Percentiles rank a stretch among this genome's conserved stretches.
Evolutionary conservation across 1,140 invertebrate species (phyloP).

Genomic region (Sarcophaga bullata): DNA sequence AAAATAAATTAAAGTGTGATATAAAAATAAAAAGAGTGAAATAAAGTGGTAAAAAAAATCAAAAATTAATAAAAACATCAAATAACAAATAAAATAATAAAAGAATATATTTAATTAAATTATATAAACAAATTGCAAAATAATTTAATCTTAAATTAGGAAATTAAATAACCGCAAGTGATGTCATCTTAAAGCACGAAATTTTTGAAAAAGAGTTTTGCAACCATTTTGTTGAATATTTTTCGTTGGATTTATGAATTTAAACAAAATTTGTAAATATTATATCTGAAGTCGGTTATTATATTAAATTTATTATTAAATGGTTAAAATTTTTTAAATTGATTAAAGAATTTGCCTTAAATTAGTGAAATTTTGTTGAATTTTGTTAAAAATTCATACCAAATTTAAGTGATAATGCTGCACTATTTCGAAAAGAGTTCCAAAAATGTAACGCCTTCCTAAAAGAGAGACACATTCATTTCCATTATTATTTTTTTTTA

Average conservation of each 20-base stretch:
- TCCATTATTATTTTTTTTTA: neutral
- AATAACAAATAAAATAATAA: neutral
- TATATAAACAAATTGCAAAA: neutral
- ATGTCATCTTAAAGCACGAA: neutral
- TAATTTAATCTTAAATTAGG: neutral
- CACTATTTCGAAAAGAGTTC: conserved; percentile 27
- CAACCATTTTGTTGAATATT: neutral
- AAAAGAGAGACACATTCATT: conserved; percentile 2
- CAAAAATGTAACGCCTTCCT: conserved; percentile 11
- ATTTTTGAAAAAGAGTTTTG: conserved; percentile 11
- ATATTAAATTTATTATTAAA: neutral
- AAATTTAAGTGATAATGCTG: conserved; percentile 25
- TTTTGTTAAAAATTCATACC: neutral
- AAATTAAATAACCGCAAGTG: conserved; percentile 17
- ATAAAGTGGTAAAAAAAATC: conserved; percentile 22
- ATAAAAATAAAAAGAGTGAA: conserved; percentile 29
- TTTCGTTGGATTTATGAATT: neutral
- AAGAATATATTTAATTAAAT: neutral
- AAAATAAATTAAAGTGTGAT: neutral
- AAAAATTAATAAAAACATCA: neutral
- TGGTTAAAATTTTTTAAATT: neutral
- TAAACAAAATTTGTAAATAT: neutral
- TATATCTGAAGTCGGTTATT: no score
- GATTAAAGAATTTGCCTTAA: neutral
- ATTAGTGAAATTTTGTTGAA: neutral